Evolutionary conservation across 2,113 vertebrate species (phyloP), one percentile per base, ranked within the genome.

Genomic region (Labeo rohita): DNA sequence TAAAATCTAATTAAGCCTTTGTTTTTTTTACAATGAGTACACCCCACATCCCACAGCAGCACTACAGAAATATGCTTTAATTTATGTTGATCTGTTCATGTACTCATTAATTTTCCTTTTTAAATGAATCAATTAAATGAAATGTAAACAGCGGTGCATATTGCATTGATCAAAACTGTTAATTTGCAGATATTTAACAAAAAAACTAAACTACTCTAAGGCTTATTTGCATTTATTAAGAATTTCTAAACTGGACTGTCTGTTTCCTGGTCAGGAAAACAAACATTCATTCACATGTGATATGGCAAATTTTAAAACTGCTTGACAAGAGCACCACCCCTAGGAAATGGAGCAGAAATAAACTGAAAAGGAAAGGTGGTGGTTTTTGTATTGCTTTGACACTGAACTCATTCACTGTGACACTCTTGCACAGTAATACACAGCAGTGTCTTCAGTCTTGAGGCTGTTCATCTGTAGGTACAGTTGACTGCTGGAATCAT

Each of bases 381-480:
- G n/a, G 47, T 84, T 87, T 78, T 87, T 87, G 73, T 77, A 52
- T 59, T 15, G 49, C 49, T 4, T 43, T 72, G 61, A 34, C 49
- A 10, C 36, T 13, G 15, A 43, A 18, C 34, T 79, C n/a, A 79
- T 52, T 83, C 80, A 85, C 21, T 16, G 61, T 85, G 87, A 15
- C 11, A 18, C 23, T 73, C 45, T 21, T 4, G 86, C 82, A 79
- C 86, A 89, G 52, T 86, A 90, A 79, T 80, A 88, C 56, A 90
- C 78, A 76, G 86, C 86, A 7, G 83, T 86, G 63, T 90, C 88
- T 85, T 86, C 89, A 54, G 84, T 74, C 52, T 75, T 87, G 66
- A 90, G 76, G 11, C 84, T 89, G 84, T 49, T 88, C 86, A 90
- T 89, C 73, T 87, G 86, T 47, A 90, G 88, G 84, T 89, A 87